Evolutionary conservation across 2,113 vertebrate genomes (phyloP), one percentile per base, ranked within the genome.

Genomic region (Salvelinus alpinus): DNA sequence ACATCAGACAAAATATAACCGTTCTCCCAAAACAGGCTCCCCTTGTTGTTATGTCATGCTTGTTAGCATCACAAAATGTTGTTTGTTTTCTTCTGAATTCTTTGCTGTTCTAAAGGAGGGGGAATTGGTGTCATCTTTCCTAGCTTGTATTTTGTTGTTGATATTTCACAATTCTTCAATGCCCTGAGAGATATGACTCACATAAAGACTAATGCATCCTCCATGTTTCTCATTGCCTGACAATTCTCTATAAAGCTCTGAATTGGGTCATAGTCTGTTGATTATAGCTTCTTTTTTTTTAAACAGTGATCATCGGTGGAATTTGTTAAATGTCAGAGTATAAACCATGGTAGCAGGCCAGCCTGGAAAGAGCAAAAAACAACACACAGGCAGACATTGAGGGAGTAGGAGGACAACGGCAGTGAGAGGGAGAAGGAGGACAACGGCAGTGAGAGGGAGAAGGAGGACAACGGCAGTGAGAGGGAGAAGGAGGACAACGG

Each of bases 251-350:
- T 73, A 38, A 64, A 44, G 71, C 73, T 60, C 0, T 13, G 68
- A 77, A n/a, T 27, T 74, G 70, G 72, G 29, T 59, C 16, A 81
- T 80, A 83, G 87, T 34, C 65, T 68, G 31, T 68, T 68, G 65
- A 68, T 68, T 68, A 68, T 18, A 20, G 57, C 48, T 27, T 27
- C 2, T 27, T 27, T 27, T 27, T 27, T 27, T 27, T 27, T 3
- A 82, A 85, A 38, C 86, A 81, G 80, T 78, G 47, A 31, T 77
- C 71, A 73, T 3, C 57, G 75, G 73, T 83, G 85, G 85, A 86
- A 75, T 70, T 65, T 71, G 73, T 38, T 57, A 84, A 85, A 80
- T 81, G 79, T 79, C 75, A 54, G 12, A 14, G 16, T 54, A 54
- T 54, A 54, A 54, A 54, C 51, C 51, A 74, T 60, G 59, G 74